Percentiles rank a stretch among this genome's conserved stretches.
Conservation (phyloP, 2,113 vertebrate species). For the Ranitomeya imitator region DNA sequence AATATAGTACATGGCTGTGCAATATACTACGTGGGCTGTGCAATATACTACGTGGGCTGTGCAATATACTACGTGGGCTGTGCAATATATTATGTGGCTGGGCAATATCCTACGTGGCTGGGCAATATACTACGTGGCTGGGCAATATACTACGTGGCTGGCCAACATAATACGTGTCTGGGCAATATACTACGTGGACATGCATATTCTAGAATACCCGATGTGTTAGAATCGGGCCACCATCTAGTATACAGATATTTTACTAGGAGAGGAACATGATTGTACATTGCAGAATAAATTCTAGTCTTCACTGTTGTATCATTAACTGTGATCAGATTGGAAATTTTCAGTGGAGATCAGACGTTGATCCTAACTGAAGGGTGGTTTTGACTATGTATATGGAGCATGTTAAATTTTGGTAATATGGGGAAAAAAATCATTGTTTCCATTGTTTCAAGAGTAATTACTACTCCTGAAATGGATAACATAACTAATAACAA, state of each 20-base stretch:
- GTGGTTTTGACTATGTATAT: background rate
- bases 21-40: no score
- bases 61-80: no score
- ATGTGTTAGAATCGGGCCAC: no score
- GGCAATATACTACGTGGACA: no score
- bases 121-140: no score
- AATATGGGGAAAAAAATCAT: background rate
- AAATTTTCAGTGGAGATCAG: background rate
- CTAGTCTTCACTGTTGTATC: background rate
- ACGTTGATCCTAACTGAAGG: background rate
- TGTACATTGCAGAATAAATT: background rate
- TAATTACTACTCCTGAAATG: background rate
- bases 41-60: no score
- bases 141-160: no score
- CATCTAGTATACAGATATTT: background rate
- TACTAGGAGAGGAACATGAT: background rate
- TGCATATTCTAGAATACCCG: no score
- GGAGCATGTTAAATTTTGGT: background rate
- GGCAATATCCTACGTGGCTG: no score
- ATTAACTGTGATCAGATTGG: background rate
- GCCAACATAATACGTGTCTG: no score
- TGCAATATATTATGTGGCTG: no score
- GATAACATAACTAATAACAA: background rate
- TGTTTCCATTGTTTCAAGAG: background rate
- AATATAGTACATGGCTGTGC: no score